Base-by-base conservation (phyloP, 2,888 invertebrate genomes). In the Tiliacea aurago region DNA sequence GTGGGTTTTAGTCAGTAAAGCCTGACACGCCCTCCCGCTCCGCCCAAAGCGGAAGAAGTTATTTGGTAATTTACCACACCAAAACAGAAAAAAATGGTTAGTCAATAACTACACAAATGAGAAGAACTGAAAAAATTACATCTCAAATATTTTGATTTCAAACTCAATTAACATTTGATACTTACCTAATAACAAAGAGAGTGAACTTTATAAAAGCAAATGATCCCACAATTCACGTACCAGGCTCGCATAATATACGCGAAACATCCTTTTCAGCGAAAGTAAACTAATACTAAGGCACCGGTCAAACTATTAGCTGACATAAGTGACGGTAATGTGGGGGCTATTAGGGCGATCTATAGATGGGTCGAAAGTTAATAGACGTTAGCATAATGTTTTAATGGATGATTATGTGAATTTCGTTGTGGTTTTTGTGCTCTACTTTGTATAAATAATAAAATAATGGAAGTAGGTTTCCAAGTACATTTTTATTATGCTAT, bases 261-360 rank as follows among this genome's bases (percentile, higher is more conserved):
- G 53, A 49, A 65, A 59, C 20, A 43, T 67, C 67, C 70, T 76
- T 80, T 84, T 84, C 72, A 67, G 43, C 15, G 41, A 47, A 65
- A 78, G 73, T 81, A 86, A 86, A 84, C 79, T 74, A 86, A 86
- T 84, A 78, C 73, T 55, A 70, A 81, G 66, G 81, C 75, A 63
- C 51, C 75, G 82, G 82, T 70, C 78, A 75, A 84, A 77, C 81
- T 81, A 84, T 84, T 86, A 84, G 76, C 81, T 41, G 49, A 69
- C 76, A 75, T 84, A 80, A 86, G 73, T 62, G 75, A 58, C 41
- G 64, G 51, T 70, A 84, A 80, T 72, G 70, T 67, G n/a, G 41
- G 71, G 51, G 56, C 47, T 58, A 83, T 83, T 80, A 80, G 47
- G 59, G 51, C 61, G 59, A 80, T 64, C 69, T 58, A 75, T 64